phyloP scores from a whole-genome alignment of 2,113 vertebrate genomes.

The Pedetes capensis region DNA sequence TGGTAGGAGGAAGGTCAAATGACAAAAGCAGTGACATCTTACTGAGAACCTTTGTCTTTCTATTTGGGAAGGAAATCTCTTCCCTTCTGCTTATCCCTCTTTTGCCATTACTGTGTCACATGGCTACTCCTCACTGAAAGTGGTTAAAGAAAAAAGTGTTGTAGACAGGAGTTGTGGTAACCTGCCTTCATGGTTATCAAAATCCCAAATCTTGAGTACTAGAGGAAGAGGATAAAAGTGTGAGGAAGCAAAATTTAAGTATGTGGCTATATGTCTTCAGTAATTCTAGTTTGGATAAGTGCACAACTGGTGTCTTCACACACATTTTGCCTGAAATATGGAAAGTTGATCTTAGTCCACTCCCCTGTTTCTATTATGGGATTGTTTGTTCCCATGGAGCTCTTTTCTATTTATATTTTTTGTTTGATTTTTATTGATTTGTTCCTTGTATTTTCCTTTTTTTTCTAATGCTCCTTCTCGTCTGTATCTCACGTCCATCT shows the following conservation, averaged over 20 bases:
- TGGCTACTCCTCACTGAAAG: neutral
- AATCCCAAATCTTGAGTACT: too few relatives aligned
- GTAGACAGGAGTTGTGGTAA: neutral
- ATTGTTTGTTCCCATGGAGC: neutral
- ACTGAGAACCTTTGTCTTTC: neutral
- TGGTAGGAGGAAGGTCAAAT: too few relatives aligned
- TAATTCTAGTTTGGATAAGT: neutral
- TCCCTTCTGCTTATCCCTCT: neutral
- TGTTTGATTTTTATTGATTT: neutral
- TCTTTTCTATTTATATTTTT: neutral
- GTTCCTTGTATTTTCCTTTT: neutral
- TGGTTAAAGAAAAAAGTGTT: neutral
- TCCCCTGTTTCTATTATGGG: too few relatives aligned
- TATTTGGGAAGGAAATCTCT: neutral
- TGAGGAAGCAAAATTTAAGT: neutral
- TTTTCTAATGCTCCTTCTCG: neutral
- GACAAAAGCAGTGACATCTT: neutral
- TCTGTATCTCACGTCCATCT: neutral
- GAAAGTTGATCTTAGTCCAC: too few relatives aligned
- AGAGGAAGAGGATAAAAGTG: too few relatives aligned
- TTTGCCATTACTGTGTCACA: neutral
- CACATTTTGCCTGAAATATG: too few relatives aligned
- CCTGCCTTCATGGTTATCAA: too few relatives aligned
- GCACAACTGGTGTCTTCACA: neutral
- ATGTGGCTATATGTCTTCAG: neutral